These are phyloP conservation scores for Oreotrochilus melanogaster DNA, from an alignment of 2,113 vertebrate genomes.

Conservation along the genomic window DNA sequence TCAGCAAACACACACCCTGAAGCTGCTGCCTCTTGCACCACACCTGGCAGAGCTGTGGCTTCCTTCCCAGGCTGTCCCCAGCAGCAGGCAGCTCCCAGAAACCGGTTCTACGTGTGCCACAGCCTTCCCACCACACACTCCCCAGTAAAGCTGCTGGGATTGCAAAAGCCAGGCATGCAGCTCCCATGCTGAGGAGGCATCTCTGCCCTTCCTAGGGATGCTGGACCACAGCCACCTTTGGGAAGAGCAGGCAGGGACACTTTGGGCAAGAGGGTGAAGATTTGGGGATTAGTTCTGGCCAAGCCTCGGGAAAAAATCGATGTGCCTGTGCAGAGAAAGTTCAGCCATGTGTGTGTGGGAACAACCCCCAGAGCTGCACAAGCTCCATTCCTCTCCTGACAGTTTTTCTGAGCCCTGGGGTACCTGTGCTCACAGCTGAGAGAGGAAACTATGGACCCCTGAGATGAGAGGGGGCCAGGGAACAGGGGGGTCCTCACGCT, in stretches of 20 bases:
- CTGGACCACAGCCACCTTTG: background rate
- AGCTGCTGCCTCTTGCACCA: background rate
- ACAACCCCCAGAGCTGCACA: too few species aligned
- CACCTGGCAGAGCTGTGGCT: background rate
- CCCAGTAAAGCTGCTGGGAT: background rate
- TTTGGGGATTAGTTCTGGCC: background rate
- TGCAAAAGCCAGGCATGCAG: background rate
- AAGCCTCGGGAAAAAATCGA: background rate
- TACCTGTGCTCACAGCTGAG: background rate
- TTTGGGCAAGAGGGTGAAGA: background rate
- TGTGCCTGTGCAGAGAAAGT: too few species aligned
- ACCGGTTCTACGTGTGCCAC: background rate
- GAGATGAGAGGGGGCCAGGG: background rate
- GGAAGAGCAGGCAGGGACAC: fast-evolving
- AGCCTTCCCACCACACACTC: background rate
- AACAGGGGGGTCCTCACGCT: background rate
- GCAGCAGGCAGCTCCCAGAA: background rate
- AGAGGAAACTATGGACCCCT: background rate
- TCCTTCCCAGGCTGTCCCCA: background rate
- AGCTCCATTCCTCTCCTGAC: background rate
- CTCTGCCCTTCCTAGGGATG: background rate
- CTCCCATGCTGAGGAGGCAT: constrained; percentile 11
- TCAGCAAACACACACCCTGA: background rate
- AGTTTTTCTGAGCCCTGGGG: background rate
- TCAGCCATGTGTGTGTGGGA: background rate